Percentiles rank a stretch among this genome's conserved stretches.
Conservation (phyloP, 1,140 invertebrate genomes). For the Holotrichia oblita region DNA sequence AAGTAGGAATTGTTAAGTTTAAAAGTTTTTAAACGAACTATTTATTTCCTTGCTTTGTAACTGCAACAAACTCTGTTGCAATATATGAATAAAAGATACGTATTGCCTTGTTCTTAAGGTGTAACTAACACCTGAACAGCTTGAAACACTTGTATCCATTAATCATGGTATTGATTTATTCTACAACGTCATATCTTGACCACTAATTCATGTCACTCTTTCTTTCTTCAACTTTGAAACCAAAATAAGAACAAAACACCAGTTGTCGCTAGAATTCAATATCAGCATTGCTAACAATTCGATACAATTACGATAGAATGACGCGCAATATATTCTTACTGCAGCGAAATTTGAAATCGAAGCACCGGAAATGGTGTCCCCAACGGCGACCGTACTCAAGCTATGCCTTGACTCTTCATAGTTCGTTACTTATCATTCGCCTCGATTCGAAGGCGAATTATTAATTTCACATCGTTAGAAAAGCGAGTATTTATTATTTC, state of each 20-base stretch:
- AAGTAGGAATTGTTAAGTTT: no score
- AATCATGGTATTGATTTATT: no score
- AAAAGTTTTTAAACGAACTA: no score
- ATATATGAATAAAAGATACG: no score
- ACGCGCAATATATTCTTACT: neutral
- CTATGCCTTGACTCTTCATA: neutral
- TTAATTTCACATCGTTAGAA: constrained; percentile 12
- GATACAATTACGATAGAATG: neutral
- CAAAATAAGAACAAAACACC: constrained; percentile 3
- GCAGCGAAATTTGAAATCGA: neutral
- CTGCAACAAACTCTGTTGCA: no score
- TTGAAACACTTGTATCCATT: no score
- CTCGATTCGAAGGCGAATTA: neutral
- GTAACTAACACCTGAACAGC: no score
- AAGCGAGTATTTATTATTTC: constrained; percentile 9
- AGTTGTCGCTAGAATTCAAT: neutral
- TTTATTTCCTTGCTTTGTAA: no score
- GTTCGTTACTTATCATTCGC: neutral
- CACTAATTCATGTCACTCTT: no score
- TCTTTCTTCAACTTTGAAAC: neutral
- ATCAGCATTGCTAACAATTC: constrained; percentile 8
- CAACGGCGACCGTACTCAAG: neutral
- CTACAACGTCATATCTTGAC: no score
- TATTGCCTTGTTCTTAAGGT: no score
- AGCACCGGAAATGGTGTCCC: neutral